Conservation (phyloP, 2,113 vertebrate genomes). For the Mionectes macconnelli region DNA sequence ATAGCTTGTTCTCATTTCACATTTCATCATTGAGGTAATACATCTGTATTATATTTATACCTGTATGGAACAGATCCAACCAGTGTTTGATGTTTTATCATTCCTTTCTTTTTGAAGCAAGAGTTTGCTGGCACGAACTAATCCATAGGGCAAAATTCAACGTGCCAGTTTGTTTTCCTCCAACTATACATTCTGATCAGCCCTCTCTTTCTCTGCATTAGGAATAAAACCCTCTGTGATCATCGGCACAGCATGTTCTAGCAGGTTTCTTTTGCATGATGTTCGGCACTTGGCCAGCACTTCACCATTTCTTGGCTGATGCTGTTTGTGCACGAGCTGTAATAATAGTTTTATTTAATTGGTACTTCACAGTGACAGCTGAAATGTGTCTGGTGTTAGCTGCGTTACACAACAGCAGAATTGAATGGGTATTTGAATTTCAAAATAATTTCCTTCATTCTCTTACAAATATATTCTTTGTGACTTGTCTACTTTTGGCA, state of each 20-base stretch:
- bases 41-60: background rate
- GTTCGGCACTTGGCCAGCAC: background rate
- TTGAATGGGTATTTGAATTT: background rate
- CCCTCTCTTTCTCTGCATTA: background rate
- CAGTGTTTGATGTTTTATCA: background rate
- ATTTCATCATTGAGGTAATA: background rate
- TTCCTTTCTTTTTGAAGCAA: background rate
- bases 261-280: background rate
- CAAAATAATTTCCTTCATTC: background rate
- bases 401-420: background rate
- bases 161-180: background rate
- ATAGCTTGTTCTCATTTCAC: background rate
- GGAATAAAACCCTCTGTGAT: background rate
- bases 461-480: background rate
- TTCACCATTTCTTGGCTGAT: slow-evolving; percentile 22
- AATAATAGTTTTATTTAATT: slow-evolving; percentile 20
- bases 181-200: background rate
- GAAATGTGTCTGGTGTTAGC: background rate
- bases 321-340: background rate
- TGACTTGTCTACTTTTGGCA: background rate
- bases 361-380: background rate
- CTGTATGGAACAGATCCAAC: background rate
- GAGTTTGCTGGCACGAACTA: background rate
- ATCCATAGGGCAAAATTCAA: background rate
- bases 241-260: background rate